Percentiles rank a stretch among this genome's conserved stretches.
These are phyloP conservation scores for Empidonax alnorum DNA, from an alignment of 2,113 vertebrate genomes.

Conservation along the genomic window DNA sequence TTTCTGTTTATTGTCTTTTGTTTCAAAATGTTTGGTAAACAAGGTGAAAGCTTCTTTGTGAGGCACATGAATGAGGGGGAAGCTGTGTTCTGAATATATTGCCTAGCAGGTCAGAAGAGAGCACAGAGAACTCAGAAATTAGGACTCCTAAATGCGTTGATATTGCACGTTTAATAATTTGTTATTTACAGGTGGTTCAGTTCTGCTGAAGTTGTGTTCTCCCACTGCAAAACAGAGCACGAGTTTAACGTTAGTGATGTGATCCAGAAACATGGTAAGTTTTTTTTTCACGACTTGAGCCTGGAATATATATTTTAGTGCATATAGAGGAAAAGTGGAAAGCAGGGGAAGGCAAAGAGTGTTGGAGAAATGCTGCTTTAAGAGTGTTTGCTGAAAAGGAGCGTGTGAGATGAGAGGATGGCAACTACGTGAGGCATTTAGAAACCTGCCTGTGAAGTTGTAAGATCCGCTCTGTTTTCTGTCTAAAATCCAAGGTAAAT, in stretches of 20 bases:
- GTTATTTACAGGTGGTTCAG: conserved; percentile 72
- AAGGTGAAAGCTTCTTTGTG: neutral
- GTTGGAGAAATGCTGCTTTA: neutral
- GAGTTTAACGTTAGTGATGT: conserved; percentile 76
- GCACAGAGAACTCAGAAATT: fast-evolving
- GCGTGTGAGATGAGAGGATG: neutral
- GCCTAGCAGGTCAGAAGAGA: neutral
- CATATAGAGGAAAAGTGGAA: neutral
- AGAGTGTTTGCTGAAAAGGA: neutral
- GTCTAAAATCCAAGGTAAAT: neutral
- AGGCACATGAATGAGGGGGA: fast-evolving
- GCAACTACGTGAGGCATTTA: neutral
- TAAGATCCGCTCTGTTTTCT: neutral
- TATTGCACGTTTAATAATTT: neutral
- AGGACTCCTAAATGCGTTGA: fast-evolving
- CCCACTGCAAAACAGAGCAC: conserved; percentile 87
- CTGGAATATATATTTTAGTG: fast-evolving
- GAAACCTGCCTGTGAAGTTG: neutral
- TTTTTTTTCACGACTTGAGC: neutral
- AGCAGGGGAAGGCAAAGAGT: too few relatives aligned
- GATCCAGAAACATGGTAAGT: conserved; percentile 83
- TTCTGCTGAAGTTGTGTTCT: conserved; percentile 81
- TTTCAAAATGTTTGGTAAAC: neutral
- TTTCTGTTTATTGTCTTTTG: fast-evolving
- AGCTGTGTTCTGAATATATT: fast-evolving